These are phyloP conservation scores for Sebastes flavidus DNA, from an alignment of 2,797 vertebrate genomes.

Conservation along the genomic window DNA sequence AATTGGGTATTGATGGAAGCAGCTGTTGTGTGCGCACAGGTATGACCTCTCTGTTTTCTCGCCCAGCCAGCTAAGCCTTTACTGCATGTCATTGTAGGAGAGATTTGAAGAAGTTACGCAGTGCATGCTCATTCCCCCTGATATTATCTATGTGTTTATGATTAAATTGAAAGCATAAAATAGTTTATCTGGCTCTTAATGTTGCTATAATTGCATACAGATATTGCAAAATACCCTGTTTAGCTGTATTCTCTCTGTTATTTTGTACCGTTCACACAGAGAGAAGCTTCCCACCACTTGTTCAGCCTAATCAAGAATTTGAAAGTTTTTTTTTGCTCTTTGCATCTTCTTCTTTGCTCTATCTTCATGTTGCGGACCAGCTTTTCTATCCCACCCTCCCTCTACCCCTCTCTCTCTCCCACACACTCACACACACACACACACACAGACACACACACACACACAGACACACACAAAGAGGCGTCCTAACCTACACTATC, in stretches of 20 bases:
- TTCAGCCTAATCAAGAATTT: not conserved
- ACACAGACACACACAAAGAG: slow-evolving; percentile 1
- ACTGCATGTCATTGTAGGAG: not conserved
- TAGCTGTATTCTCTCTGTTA: not conserved
- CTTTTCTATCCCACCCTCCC: not conserved
- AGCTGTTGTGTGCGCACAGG: not conserved
- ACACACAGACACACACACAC: not conserved
- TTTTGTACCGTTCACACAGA: not conserved
- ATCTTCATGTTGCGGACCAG: not conserved
- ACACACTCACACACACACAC: not conserved
- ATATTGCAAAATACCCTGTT: not conserved
- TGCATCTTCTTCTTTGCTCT: not conserved
- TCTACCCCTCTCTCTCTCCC: not conserved
- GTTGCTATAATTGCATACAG: too few species aligned
- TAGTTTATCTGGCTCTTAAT: too few species aligned
- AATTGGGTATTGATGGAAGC: not conserved
- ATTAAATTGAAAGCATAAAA: fast-evolving
- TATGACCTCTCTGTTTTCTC: not conserved
- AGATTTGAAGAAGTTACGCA: not conserved
- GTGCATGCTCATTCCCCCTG: not conserved
- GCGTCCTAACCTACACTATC: slow-evolving; percentile 27
- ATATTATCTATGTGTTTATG: not conserved
- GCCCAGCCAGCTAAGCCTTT: not conserved
- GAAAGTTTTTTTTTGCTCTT: not conserved
- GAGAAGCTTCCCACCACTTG: not conserved